Conservation (phyloP, 1,140 invertebrate genomes). For the Ephestia elutella region DNA sequence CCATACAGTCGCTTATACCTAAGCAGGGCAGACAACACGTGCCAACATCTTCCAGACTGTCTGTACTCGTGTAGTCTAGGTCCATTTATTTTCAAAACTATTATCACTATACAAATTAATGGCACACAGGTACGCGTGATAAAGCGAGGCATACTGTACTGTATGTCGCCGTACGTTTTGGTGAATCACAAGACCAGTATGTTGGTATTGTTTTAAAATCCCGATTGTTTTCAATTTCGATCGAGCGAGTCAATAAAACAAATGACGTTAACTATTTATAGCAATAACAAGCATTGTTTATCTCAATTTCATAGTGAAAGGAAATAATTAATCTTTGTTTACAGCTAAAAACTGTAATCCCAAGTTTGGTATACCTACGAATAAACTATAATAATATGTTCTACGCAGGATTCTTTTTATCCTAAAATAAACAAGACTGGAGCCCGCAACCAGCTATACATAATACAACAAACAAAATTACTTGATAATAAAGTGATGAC, state of each 20-base stretch:
- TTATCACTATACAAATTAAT: slow-evolving; percentile 10
- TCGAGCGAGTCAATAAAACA: slow-evolving; percentile 40
- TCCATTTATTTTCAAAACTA: slow-evolving; percentile 41
- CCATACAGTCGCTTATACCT: slow-evolving; percentile 29
- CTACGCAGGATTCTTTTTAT: too few relatives aligned
- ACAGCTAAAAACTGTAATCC: too few relatives aligned
- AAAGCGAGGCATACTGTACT: slow-evolving; percentile 33
- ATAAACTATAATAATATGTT: too few relatives aligned
- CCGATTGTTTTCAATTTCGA: slow-evolving; percentile 49
- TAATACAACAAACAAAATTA: too few relatives aligned
- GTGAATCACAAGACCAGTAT: slow-evolving; percentile 49
- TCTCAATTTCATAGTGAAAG: not conserved
- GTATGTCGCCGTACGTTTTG: slow-evolving; percentile 40
- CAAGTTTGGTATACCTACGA: too few relatives aligned
- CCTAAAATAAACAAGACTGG: too few relatives aligned
- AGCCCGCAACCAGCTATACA: too few relatives aligned
- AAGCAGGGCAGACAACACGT: slow-evolving; percentile 64
- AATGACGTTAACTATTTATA: slow-evolving; percentile 25
- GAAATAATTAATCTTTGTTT: not conserved
- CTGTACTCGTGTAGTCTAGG: slow-evolving; percentile 43
- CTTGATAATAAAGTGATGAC: too few relatives aligned
- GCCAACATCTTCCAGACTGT: slow-evolving; percentile 57
- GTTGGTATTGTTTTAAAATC: slow-evolving; percentile 57
- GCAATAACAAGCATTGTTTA: slow-evolving; percentile 11
- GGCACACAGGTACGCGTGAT: slow-evolving; percentile 24